phyloP scores from a whole-genome alignment of 2,113 vertebrate genomes.

The Erythrolamprus reginae region DNA sequence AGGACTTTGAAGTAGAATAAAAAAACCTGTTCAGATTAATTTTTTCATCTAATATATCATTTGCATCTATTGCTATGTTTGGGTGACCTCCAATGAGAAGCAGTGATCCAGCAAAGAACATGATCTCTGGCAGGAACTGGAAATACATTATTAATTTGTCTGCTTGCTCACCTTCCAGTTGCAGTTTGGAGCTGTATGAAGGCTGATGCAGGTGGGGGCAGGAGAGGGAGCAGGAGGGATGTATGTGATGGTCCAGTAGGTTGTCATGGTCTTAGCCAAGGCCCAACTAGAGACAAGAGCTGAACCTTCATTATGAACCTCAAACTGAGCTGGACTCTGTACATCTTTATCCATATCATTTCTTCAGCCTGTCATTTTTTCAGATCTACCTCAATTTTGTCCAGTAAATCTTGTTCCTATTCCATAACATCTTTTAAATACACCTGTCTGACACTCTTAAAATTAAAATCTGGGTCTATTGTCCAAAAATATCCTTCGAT shows the following conservation, averaged over 20 bases:
- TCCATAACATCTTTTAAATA: too few relatives aligned
- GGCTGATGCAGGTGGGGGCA: slow-evolving; percentile 4
- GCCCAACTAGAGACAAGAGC: background rate
- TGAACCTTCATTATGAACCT: background rate
- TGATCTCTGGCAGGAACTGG: slow-evolving; percentile 7
- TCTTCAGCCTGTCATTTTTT: too few relatives aligned
- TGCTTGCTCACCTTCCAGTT: slow-evolving; percentile 16
- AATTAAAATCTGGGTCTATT: too few relatives aligned
- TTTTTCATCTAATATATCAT: background rate
- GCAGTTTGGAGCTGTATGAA: slow-evolving; percentile 27
- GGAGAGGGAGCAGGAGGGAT: background rate
- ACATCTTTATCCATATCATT: too few relatives aligned
- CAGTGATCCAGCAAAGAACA: slow-evolving; percentile 15
- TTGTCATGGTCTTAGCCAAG: background rate
- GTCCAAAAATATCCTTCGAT: too few relatives aligned
- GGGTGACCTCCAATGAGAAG: slow-evolving; percentile 10
- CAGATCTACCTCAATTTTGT: too few relatives aligned
- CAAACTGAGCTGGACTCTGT: background rate
- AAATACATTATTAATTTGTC: slow-evolving; percentile 15
- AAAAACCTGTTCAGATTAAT: background rate
- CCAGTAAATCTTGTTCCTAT: too few relatives aligned
- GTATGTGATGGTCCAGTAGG: background rate
- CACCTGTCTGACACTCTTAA: too few relatives aligned
- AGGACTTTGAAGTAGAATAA: background rate
- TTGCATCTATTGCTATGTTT: background rate